phyloP scores from a whole-genome alignment of 1,140 invertebrate species.

The Lasaia peninsularis region DNA sequence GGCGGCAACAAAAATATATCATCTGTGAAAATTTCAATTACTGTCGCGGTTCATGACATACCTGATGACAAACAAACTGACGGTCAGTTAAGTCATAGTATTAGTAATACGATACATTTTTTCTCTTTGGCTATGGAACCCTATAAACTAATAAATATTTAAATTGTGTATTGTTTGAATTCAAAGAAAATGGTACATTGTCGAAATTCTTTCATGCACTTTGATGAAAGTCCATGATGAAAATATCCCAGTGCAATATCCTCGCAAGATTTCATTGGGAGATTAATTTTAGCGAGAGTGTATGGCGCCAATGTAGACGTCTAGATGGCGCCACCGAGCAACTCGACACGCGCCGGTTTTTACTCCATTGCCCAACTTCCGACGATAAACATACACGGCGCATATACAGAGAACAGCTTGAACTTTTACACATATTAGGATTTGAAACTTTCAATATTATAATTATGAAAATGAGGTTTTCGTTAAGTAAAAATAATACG shows the following conservation, averaged over 20 bases:
- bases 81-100: too few relatives aligned
- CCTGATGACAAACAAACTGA: too few relatives aligned
- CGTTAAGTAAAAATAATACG: too few relatives aligned
- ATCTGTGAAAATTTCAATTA: too few relatives aligned
- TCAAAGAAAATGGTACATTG: background rate
- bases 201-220: background rate
- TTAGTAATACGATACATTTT: too few relatives aligned
- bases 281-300: conserved; percentile 61
- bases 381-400: conserved; percentile 32
- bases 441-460: background rate
- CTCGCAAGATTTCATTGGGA: conserved; percentile 34
- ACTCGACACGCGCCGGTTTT: conserved; percentile 43
- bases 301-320: conserved; percentile 67
- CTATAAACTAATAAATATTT: too few relatives aligned
- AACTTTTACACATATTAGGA: background rate
- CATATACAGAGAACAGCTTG: background rate
- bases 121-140: too few relatives aligned
- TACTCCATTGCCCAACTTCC: conserved; percentile 46
- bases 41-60: too few relatives aligned
- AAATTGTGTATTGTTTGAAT: too few relatives aligned
- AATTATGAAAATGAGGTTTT: background rate
- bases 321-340: conserved; percentile 65
- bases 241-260: conserved; percentile 30
- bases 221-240: conserved; percentile 29
- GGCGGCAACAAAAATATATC: too few relatives aligned